These are phyloP conservation scores for Neopipo cinnamomea DNA, from an alignment of 2,113 vertebrate species.

Conservation along the genomic window DNA sequence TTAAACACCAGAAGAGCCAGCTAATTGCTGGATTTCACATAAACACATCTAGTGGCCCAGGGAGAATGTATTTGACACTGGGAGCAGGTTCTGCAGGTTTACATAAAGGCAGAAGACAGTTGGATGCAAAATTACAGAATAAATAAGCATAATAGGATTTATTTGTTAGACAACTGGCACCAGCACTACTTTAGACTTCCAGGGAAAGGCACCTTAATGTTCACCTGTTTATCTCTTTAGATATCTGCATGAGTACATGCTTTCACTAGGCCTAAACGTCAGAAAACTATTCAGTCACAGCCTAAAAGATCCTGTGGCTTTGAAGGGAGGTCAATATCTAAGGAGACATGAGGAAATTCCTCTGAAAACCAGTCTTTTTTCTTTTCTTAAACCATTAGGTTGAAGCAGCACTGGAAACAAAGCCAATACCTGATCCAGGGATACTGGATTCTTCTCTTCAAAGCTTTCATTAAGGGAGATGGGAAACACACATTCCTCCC, in stretches of 20 bases:
- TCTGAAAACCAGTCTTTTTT: background rate
- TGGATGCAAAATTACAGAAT: background rate
- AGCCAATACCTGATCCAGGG: background rate
- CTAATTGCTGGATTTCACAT: background rate
- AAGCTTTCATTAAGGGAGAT: background rate
- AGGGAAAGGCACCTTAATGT: background rate
- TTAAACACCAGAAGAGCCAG: background rate
- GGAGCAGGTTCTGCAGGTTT: slow-evolving; percentile 7
- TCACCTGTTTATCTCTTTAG: background rate
- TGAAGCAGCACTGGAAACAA: background rate
- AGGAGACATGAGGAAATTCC: background rate
- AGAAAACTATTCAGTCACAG: background rate
- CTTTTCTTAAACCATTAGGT: background rate
- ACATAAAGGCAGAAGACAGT: background rate
- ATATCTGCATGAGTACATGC: background rate
- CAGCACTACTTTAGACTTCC: background rate
- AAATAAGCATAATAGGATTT: background rate
- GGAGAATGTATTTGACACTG: background rate
- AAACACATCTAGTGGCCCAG: background rate
- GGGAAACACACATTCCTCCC: background rate
- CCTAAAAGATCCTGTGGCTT: background rate
- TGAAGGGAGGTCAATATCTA: background rate
- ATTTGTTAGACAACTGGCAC: background rate
- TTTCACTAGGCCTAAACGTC: background rate
- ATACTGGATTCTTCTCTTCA: background rate